Evolutionary conservation across 2,113 vertebrate species (phyloP).

Genomic region (Prolemur simus): DNA sequence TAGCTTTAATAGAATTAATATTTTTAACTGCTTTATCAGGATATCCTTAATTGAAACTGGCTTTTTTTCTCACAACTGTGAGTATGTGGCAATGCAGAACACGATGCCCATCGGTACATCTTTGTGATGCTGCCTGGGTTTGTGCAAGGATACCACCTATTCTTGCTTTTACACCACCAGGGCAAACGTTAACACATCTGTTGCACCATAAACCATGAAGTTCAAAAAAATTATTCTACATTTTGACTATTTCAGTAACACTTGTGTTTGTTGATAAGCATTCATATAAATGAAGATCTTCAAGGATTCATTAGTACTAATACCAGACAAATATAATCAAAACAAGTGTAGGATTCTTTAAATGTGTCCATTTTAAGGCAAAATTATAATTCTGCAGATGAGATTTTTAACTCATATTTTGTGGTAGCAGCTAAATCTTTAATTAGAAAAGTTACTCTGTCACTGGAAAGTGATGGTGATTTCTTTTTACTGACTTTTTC

Average conservation of each 20-base stretch:
- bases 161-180: background rate
- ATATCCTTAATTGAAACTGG: background rate
- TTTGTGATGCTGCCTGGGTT: background rate
- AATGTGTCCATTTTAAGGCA: background rate
- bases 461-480: background rate
- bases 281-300: background rate
- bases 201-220: background rate
- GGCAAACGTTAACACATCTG: background rate
- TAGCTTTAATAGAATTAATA: background rate
- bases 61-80: background rate
- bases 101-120: too few species aligned
- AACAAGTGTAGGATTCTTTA: background rate
- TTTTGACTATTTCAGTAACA: background rate
- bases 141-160: too few species aligned
- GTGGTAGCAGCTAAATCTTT: background rate
- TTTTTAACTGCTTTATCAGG: background rate
- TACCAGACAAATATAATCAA: background rate
- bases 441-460: background rate
- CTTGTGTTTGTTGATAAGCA: background rate
- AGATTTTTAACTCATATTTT: background rate
- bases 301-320: background rate
- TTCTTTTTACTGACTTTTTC: conserved; percentile 16
- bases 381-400: background rate
- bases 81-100: background rate
- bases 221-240: background rate